phyloP scores from a whole-genome alignment of 2,888 invertebrate genomes.

The Elmis aenea region DNA sequence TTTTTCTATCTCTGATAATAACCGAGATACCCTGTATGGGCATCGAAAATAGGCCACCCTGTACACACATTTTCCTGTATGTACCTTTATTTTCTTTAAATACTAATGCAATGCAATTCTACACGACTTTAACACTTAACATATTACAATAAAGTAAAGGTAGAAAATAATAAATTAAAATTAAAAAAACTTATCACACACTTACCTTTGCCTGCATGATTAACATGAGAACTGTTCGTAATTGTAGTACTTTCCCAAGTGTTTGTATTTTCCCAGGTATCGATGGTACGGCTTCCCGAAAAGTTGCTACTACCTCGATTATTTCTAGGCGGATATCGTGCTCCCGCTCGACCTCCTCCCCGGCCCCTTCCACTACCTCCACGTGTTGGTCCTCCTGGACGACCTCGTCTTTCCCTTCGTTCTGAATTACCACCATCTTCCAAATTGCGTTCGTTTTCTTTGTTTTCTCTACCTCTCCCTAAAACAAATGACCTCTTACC shows the following conservation, averaged over 20 bases:
- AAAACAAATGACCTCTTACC: background rate
- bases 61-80: too few species aligned
- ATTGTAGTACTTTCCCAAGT: constrained; percentile 40
- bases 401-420: constrained; percentile 51
- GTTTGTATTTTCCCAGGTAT: constrained; percentile 55
- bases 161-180: too few species aligned
- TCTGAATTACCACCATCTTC: constrained; percentile 35
- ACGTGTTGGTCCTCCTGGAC: constrained; percentile 45
- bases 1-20: too few species aligned
- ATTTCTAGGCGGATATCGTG: constrained; percentile 47
- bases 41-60: too few species aligned
- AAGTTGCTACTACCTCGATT: constrained; percentile 25
- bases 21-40: too few species aligned
- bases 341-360: constrained; percentile 41
- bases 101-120: too few species aligned
- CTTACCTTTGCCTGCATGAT: constrained; percentile 12
- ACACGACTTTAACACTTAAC: too few species aligned
- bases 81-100: too few species aligned
- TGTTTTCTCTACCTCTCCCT: constrained; percentile 29
- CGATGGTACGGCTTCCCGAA: constrained; percentile 44
- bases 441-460: constrained; percentile 43
- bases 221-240: constrained; percentile 14
- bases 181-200: too few species aligned
- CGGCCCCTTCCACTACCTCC: constrained; percentile 51
- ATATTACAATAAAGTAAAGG: too few species aligned